Conservation (phyloP, 2,888 invertebrate species). For the Synanthedon formicaeformis region DNA sequence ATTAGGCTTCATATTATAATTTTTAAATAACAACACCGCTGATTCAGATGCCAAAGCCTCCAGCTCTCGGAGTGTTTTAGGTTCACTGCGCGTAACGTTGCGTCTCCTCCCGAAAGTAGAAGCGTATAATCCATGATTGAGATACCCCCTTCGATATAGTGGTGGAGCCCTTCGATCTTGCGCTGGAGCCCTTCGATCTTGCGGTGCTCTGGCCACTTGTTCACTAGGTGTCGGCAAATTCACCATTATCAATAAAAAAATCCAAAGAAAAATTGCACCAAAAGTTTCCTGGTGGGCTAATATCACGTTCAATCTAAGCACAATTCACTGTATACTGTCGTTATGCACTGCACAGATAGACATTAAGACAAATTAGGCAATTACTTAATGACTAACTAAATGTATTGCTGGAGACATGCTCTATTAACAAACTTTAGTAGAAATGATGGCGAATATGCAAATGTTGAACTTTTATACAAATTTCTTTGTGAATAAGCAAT, state of each 20-base stretch:
- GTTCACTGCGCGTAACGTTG: neutral
- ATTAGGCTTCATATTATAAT: neutral
- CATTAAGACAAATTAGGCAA: too few relatives aligned
- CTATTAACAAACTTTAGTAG: too few relatives aligned
- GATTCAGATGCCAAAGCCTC: neutral
- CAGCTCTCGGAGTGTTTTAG: neutral
- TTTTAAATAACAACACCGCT: neutral
- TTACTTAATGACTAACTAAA: too few relatives aligned
- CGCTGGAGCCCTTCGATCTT: neutral
- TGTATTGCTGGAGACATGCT: too few relatives aligned
- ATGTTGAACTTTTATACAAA: too few relatives aligned
- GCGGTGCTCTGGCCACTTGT: neutral
- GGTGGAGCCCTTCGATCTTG: neutral
- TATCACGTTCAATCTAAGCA: too few relatives aligned
- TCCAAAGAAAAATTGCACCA: too few relatives aligned
- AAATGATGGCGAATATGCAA: too few relatives aligned
- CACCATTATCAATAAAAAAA: neutral
- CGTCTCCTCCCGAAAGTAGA: neutral
- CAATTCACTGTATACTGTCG: too few relatives aligned
- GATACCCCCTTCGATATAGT: neutral
- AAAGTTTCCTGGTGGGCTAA: too few relatives aligned
- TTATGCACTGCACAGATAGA: too few relatives aligned
- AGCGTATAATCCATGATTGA: neutral
- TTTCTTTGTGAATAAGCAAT: too few relatives aligned
- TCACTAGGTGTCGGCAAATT: neutral